A percentile compares a stretch with the other conserved stretches of the same genome.
These are phyloP conservation scores for Forbesichthys agassizii DNA, from an alignment of 2,113 vertebrate species.

Conservation along the genomic window DNA sequence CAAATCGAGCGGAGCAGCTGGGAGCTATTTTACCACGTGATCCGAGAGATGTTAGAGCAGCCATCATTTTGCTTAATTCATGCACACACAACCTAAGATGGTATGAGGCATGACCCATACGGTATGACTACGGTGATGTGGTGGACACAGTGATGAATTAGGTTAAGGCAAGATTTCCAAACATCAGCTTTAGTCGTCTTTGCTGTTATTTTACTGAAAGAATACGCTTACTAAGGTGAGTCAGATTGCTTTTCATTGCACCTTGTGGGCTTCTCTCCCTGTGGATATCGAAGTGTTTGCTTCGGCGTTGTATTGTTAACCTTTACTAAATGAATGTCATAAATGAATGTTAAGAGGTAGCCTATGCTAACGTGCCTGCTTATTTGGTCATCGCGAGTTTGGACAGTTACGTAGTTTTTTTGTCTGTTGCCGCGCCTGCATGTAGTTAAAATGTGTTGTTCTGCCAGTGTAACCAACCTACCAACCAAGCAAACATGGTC, in stretches of 20 bases:
- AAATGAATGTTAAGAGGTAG: no score
- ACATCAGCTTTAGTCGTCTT: neutral
- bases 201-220: neutral
- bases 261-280: no score
- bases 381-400: neutral
- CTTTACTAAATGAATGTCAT: neutral
- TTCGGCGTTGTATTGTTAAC: no score
- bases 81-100: slow-evolving; percentile 60
- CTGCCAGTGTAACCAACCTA: slow-evolving; percentile 16
- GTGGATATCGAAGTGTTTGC: no score
- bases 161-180: slow-evolving; percentile 3
- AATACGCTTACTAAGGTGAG: slow-evolving; percentile 41
- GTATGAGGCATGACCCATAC: slow-evolving; percentile 29
- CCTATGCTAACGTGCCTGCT: neutral
- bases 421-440: neutral
- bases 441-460: slow-evolving; percentile 21
- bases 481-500: neutral
- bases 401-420: neutral
- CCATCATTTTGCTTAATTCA: slow-evolving; percentile 70
- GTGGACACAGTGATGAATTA: slow-evolving; percentile 61
- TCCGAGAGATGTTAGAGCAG: slow-evolving; percentile 69
- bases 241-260: slow-evolving; percentile 7
- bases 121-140: slow-evolving; percentile 34
- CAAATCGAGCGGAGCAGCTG: slow-evolving; percentile 73
- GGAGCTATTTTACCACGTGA: slow-evolving; percentile 82